phyloP scores from a whole-genome alignment of 2,113 vertebrate genomes.

The Cranoglanis bouderius region DNA sequence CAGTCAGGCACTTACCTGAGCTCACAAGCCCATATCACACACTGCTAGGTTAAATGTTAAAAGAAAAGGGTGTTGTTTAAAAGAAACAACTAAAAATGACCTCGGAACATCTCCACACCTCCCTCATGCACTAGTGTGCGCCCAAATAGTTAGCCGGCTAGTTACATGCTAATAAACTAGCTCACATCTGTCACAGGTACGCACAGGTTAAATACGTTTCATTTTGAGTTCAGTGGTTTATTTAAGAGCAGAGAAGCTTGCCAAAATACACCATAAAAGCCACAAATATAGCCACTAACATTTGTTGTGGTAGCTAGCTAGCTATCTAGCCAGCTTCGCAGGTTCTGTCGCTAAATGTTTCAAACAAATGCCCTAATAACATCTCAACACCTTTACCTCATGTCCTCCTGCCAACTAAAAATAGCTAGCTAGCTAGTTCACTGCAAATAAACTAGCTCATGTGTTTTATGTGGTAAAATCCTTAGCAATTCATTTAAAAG shows the following conservation, averaged over 20 bases:
- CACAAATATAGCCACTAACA: background rate
- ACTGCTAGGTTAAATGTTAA: background rate
- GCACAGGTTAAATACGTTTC: background rate
- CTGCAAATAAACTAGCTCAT: background rate
- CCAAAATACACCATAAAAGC: background rate
- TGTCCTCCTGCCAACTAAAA: background rate
- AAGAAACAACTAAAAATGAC: background rate
- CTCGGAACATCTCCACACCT: background rate
- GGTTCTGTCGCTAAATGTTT: background rate
- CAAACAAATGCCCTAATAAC: background rate
- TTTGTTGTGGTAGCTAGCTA: background rate
- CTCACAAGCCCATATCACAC: background rate
- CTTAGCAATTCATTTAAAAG: background rate
- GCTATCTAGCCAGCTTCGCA: background rate
- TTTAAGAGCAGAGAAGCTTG: background rate
- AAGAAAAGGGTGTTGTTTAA: conserved; percentile 2
- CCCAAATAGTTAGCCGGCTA: background rate
- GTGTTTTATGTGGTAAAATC: background rate
- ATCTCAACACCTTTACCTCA: background rate
- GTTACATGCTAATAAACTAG: background rate
- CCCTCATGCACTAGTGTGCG: background rate
- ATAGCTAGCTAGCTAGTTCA: background rate
- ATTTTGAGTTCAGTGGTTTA: too few relatives aligned
- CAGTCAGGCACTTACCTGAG: conserved; percentile 11
- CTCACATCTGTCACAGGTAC: background rate